Evolutionary conservation across 2,888 invertebrate species (phyloP).

Genomic region (Andrena trimmerana): DNA sequence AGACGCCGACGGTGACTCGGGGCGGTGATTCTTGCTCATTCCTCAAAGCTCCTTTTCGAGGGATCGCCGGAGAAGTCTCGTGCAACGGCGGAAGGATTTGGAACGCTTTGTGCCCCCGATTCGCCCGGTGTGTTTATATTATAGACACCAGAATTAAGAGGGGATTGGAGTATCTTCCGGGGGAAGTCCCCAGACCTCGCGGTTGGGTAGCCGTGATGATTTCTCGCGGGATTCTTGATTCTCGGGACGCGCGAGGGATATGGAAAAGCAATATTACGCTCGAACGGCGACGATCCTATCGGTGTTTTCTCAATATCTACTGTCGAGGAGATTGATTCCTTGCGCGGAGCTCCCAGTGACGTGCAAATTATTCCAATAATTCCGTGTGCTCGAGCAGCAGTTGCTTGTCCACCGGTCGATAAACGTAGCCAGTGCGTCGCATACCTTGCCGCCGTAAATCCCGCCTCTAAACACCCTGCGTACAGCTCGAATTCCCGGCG

Average conservation of each 20-base stretch:
- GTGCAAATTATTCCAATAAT: conserved; percentile 57
- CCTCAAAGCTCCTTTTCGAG: conserved; percentile 5
- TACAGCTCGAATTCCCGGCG: conserved; percentile 17
- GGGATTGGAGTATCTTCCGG: not conserved
- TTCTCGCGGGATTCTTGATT: too few relatives aligned
- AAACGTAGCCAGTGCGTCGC: conserved; percentile 63
- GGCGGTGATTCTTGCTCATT: not conserved
- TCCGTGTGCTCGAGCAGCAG: conserved; percentile 31
- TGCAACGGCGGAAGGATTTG: not conserved
- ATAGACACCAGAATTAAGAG: not conserved
- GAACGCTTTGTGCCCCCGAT: not conserved
- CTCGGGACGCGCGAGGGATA: too few relatives aligned
- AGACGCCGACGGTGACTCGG: not conserved
- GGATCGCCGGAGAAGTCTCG: not conserved
- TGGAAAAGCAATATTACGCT: conserved; percentile 13
- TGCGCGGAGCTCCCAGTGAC: conserved; percentile 27
- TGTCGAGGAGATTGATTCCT: conserved; percentile 24
- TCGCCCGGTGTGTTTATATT: not conserved
- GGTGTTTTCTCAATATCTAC: conserved; percentile 42
- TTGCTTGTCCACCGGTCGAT: conserved; percentile 62
- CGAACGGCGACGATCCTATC: not conserved
- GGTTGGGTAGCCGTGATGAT: too few relatives aligned
- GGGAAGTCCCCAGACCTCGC: not conserved
- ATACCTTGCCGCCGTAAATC: conserved; percentile 30
- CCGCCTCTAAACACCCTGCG: not conserved